Evolutionary conservation across 2,797 vertebrate species (phyloP), one percentile per base, ranked within the genome.

Genomic region (Scolopax bukidnonensis): DNA sequence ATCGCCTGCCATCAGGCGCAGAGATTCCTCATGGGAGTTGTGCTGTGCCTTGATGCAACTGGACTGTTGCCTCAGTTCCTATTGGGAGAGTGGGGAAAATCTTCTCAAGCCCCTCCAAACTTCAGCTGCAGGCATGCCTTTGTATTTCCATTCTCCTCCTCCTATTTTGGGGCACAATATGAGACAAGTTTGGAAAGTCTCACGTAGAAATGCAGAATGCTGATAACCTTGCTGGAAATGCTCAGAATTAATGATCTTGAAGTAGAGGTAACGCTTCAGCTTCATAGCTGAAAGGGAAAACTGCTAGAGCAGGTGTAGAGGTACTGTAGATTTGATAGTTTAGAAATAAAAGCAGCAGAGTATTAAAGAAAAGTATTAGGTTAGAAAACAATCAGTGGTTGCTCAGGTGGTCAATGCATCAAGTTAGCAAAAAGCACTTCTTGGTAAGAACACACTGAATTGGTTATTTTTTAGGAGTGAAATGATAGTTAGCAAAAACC

Each of bases 11-110:
- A 1, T 45, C 14, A 45, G 36, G 56, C 7, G 1, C 25, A 12
- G 18, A 43, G 48, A 20, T 41, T 80, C 20, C 38, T 75, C 4
- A 1, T 68, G 38, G 47, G 70, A 60, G 20, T 33, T 69, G 45
- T 89, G 61, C 74, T 1, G 0, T 84, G n/a, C 41, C 60, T 64
- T 76, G 38, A 12, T 86, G 60, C 0, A 10, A 1, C 32, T 63
- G 47, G 59, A 16, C 36, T 24, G 6, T 48, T 63, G 27, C 43
- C 24, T 47, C 41, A 6, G 2, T 83, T 4, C 2, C 38, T 36
- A 0, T 6, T 7, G 47, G 12, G 27, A 73, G 11, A 0, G 0
- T 54, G 60, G 40, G 63, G 21, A 41, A 63, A 89, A 56, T 65
- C 47, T 28, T 63, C 6, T 71, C 2, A 1, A 68, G 20, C 27